Base-by-base conservation (phyloP, 2,888 invertebrate species). In the Drosophila yooni region DNA sequence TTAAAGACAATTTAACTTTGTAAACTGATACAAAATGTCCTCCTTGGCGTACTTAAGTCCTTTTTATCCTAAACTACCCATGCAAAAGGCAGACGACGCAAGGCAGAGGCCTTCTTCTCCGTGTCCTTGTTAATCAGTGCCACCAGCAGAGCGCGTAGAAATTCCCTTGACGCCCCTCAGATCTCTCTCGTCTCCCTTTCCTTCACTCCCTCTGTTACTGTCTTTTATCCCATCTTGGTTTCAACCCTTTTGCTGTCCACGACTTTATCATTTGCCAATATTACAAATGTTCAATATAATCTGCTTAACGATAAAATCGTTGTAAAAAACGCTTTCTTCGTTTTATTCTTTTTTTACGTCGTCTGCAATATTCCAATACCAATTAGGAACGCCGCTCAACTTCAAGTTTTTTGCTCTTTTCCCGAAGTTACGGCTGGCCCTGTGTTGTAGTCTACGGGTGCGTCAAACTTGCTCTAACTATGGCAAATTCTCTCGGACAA, bases 1-100 rank as follows among this genome's bases (percentile, higher is more conserved):
- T 87, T 89, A 79, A 85, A 87, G 87, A 87, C 87, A 87, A 87
- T 87, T 87, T 87, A 89, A 87, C 87, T 87, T 87, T 87, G 89
- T 81, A 87, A 87, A 89, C 87, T 89, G 88, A 88, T 88, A 86
- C 85, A 86, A 86, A 86, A 74, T 86, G 89, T 84, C 79, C 89
- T 84, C 82, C 84, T 63, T 73, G 84, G 87, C 78, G 76, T 76
- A 76, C 88, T 84, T 85, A 88, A 80, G 79, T 79, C 76, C 74
- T 76, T 82, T 46, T 72, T 74, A 74, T 68, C 70, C 81, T 63
- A 71, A 76, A 71, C 74, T 84, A 64, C 79, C 73, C 46, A 46
- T 15, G 21, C 46, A 46, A 25, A 46, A 66, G 56, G 53, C 62
- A 51, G 61, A 56, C 27, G 18, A 56, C 59, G 3, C 53, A 33